Percentiles rank a stretch among this genome's conserved stretches.
Conservation (phyloP, 2,888 invertebrate species). For the Aleiodes leptofemur region DNA sequence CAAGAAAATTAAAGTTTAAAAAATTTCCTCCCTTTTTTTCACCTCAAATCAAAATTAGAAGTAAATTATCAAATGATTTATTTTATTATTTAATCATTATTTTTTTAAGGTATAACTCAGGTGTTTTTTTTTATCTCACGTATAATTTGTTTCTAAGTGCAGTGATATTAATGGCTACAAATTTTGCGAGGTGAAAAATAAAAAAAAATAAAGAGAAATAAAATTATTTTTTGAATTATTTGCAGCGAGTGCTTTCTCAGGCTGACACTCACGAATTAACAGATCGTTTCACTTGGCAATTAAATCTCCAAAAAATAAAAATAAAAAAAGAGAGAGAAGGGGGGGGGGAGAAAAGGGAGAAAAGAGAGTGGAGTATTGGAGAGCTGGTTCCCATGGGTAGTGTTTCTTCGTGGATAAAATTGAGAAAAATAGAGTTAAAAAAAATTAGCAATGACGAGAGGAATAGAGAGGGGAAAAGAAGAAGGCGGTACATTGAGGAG, state of each 20-base stretch:
- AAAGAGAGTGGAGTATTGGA: neutral
- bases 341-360: neutral
- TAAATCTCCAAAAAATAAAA: conserved; percentile 64
- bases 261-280: conserved; percentile 72
- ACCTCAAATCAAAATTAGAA: neutral
- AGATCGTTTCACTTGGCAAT: conserved; percentile 69
- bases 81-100: too few species aligned
- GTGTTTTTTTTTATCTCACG: neutral
- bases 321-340: conserved; percentile 2
- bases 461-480: conserved; percentile 46
- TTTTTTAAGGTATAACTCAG: neutral
- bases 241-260: conserved; percentile 58
- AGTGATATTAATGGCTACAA: neutral
- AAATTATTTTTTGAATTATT: conserved; percentile 17
- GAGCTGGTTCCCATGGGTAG: conserved; percentile 62
- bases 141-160: neutral
- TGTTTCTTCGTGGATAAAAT: conserved; percentile 42
- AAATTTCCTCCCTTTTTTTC: neutral
- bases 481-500: conserved; percentile 47
- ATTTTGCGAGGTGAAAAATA: too few species aligned
- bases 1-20: conserved; percentile 3
- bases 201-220: neutral
- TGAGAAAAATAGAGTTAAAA: conserved; percentile 38
- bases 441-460: conserved; percentile 32
- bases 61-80: neutral